Base-by-base conservation (phyloP, 23 tunicate species). In the Aplidium turbinatum region DNA sequence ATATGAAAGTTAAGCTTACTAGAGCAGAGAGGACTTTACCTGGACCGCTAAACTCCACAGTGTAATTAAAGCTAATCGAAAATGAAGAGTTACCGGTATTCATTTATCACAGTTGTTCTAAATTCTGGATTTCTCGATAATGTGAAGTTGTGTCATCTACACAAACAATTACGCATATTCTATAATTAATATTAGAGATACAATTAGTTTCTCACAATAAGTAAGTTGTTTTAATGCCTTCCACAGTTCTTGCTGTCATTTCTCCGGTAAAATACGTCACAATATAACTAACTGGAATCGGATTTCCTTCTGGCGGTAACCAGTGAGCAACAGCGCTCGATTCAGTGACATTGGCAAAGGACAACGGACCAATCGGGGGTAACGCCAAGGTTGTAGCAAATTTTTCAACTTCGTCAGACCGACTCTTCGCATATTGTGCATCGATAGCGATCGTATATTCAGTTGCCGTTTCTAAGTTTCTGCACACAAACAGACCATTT, bases 301-400 rank as follows among this genome's bases (percentile, higher is more conserved):
- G 66, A 33, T 72, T 35, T 31, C 55, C 67, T n/a, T 74, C 72
- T 0, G 86, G 86, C 13, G 54, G 68, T 5, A 47, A 51, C 94
- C 94, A 87, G 28, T 75, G 70, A 18, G 75, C 86, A 22, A 80
- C 75, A 35, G 80, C 73, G 24, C 80, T 45, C 23, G 71, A 26
- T 19, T 79, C 86, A 1, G 85, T 73, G 47, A 87, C 65, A 24
- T 87, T 61, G 26, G 86, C 64, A 48, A 80, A 80, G 32, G 54
- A 36, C 30, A 80, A 27, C 24, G 94, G 86, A 0, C 94, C 94
- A 3, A 58, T 69, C 18, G 94, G 86, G 3, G 94, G 86, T 16
- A 75, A 33, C 25, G 63, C 63, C 24, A 77, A 73, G n/a, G 82
- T 68, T 4, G 86, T 42, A 0, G 68, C 77, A 7, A 79, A 61